Evolutionary conservation across 2,797 vertebrate genomes (phyloP), one percentile per base, ranked within the genome.

Genomic region (Manis pentadactyla): DNA sequence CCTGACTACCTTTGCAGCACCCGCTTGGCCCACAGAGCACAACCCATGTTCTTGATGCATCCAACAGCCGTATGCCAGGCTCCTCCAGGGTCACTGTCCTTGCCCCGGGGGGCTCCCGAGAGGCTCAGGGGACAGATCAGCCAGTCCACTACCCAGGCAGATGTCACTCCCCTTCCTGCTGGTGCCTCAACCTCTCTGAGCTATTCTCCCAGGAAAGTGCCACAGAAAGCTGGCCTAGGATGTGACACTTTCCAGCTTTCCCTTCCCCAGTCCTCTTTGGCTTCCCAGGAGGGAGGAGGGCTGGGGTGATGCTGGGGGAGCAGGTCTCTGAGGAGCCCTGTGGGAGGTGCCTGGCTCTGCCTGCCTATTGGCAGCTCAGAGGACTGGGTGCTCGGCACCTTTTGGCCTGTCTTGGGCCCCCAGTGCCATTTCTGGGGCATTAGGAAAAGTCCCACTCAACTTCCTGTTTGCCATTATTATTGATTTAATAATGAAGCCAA

Each of bases 201-300:
- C 18, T 29, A 0, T 39, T 73, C 42, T 71, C 46, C 37, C 27
- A 9, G 63, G 42, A 66, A 66, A 66, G 57, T 0, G 12, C 27
- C 78, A 34, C 17, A 2, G 19, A 75, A 68, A 29, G 6, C 25
- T 1, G 31, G 0, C 17, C 4, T 2, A 6, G 63, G 51, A 21
- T 0, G 0, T 4, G 46, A 37, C 17, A n/a, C 9, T 49, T 34
- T 19, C 29, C 21, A 1, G 8, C 14, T 14, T 69, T 37, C 71
- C 64, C 79, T 55, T 15, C 18, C 31, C 3, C 17, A 3, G 8
- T 42, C 71, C 51, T 34, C 46, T 55, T 73, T 39, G 3, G 21
- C 64, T 10, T 4, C 42, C 57, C 31, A 1, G 39, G 69, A 34
- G 77, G 13, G 27, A 55, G 29, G 34, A 25, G 82, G 13, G 23